Percentiles rank a stretch among this genome's conserved stretches.
Evolutionary conservation across 2,888 invertebrate genomes (phyloP).

Genomic region (Halictus ligatus): DNA sequence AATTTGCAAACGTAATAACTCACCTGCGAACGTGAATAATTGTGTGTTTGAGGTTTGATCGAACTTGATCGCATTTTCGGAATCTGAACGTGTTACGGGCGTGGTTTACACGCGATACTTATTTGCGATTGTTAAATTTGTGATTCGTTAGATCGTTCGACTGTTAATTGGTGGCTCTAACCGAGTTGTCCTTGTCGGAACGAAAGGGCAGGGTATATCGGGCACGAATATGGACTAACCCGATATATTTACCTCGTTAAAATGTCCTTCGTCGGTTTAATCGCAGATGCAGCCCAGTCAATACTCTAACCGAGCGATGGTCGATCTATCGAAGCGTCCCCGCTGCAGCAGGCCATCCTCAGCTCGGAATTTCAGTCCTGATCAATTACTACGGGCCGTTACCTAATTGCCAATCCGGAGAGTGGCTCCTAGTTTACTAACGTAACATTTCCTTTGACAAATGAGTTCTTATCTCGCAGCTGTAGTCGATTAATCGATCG

Average conservation of each 20-base stretch:
- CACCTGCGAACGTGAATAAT: neutral
- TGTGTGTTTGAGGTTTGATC: neutral
- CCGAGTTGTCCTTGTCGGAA: neutral
- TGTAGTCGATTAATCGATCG: conserved; percentile 12
- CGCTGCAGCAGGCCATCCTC: conserved; percentile 28
- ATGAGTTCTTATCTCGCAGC: conserved; percentile 36
- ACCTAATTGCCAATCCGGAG: conserved; percentile 59
- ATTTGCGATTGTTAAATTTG: neutral
- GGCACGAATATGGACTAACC: neutral
- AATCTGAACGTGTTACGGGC: neutral
- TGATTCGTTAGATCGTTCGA: neutral
- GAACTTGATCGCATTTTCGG: neutral
- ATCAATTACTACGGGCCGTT: conserved; percentile 54
- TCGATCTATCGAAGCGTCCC: conserved; percentile 23
- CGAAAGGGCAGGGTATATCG: neutral
- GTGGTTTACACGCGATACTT: neutral
- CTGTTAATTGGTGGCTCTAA: neutral
- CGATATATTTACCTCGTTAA: conserved; percentile 6
- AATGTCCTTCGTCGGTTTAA: conserved; percentile 44
- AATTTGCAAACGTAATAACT: neutral
- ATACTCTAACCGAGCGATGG: conserved; percentile 34
- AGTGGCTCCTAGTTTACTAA: conserved; percentile 51
- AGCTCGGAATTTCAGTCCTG: conserved; percentile 59
- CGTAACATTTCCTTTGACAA: conserved; percentile 49
- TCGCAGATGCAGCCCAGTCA: conserved; percentile 19